Evolutionary conservation across 1,140 invertebrate species (phyloP).

Genomic region (Achatina immaculata): DNA sequence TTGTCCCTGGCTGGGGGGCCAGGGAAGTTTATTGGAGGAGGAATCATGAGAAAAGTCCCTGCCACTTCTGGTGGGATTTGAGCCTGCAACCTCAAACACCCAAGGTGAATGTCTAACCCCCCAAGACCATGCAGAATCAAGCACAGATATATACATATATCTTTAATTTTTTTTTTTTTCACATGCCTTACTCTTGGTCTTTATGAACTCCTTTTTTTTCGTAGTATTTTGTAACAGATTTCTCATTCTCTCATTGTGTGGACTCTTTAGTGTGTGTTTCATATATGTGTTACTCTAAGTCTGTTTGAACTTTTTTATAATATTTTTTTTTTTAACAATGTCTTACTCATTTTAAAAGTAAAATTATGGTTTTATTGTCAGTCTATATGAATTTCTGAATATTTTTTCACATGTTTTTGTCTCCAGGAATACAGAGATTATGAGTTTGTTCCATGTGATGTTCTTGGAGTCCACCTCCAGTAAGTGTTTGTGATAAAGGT

Average conservation of each 20-base stretch:
- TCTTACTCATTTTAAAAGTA: not conserved
- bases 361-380: not conserved
- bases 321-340: not conserved
- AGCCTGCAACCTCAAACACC: no score
- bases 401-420: conserved; percentile 1
- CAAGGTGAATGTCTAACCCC: no score
- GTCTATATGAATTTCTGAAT: not conserved
- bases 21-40: no score
- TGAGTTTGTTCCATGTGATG: conserved; percentile 60
- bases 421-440: conserved; percentile 56
- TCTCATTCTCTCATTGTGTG: no score
- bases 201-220: not conserved
- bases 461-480: conserved; percentile 57
- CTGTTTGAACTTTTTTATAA: not conserved
- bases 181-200: not conserved
- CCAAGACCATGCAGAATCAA: no score
- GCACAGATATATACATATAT: not conserved
- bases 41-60: no score
- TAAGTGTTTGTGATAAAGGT: conserved; percentile 45
- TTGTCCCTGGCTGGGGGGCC: no score
- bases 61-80: no score
- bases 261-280: no score
- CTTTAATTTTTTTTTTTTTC: not conserved
- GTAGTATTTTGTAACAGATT: no score
- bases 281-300: no score